Percentiles rank a stretch among this genome's conserved stretches.
phyloP scores from a whole-genome alignment of 2,113 vertebrate species.

The Perca schrenkii region DNA sequence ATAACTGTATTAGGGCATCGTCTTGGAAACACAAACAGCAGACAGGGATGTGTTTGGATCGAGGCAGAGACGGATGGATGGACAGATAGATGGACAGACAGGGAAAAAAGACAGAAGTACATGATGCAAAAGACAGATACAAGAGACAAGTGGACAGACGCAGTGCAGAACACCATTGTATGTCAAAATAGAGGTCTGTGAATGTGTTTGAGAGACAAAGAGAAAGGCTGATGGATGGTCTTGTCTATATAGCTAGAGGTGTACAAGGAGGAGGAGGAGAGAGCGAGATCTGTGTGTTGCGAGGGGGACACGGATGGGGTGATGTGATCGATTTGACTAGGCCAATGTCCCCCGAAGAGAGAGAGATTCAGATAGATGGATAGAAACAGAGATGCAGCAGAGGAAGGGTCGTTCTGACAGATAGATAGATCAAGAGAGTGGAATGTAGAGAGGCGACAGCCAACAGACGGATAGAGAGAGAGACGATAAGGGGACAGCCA shows the following conservation, averaged over 20 bases:
- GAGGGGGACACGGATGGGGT: constrained; percentile 21
- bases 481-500: constrained; percentile 53
- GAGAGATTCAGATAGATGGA: constrained; percentile 59
- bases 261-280: constrained; percentile 42
- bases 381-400: constrained; percentile 57
- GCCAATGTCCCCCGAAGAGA: constrained; percentile 55
- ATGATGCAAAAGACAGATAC: constrained; percentile 46
- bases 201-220: constrained; percentile 9
- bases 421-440: constrained; percentile 60
- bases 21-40: constrained; percentile 46
- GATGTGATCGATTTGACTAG: constrained; percentile 71
- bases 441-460: constrained; percentile 35
- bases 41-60: constrained; percentile 22
- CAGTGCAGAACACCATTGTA: constrained; percentile 23
- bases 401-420: constrained; percentile 57
- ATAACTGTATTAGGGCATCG: constrained; percentile 36
- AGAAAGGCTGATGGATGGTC: constrained; percentile 58
- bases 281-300: constrained; percentile 26
- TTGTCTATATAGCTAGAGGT: constrained; percentile 64
- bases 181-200: constrained; percentile 59
- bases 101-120: not conserved
- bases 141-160: constrained; percentile 56
- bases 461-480: constrained; percentile 53
- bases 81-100: constrained; percentile 5
- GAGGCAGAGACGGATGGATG: constrained; percentile 31